Evolutionary conservation across 92 coral and sea anemone genomes (phyloP).

Genomic region (Hydrozoanthus gracilis): DNA sequence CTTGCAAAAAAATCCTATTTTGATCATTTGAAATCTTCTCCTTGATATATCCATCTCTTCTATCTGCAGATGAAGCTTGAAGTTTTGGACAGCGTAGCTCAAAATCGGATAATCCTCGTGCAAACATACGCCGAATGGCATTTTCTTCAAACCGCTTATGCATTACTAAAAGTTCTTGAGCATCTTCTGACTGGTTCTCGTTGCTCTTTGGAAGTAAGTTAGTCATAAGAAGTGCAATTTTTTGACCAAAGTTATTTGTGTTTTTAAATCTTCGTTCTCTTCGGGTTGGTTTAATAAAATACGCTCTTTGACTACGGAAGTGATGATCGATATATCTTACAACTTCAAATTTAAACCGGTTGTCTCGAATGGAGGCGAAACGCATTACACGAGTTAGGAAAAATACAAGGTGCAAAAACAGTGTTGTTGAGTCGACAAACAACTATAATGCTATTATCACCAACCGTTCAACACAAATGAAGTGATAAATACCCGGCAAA

Average conservation of each 20-base stretch:
- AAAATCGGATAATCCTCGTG: constrained; percentile 72
- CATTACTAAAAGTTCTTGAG: constrained; percentile 64
- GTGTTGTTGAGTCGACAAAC: background rate
- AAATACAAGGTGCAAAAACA: background rate
- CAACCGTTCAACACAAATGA: constrained; percentile 13
- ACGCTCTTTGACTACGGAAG: too few species aligned
- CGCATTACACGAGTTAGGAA: background rate
- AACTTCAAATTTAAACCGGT: too few species aligned
- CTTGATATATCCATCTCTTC: background rate
- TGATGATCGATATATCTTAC: too few species aligned
- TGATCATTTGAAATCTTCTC: background rate
- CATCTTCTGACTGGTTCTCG: constrained; percentile 22
- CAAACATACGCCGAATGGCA: constrained; percentile 67
- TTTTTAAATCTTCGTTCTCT: background rate
- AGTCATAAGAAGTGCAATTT: background rate
- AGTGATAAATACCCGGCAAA: background rate
- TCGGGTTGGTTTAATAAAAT: background rate
- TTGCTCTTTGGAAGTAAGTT: background rate
- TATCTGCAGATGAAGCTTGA: background rate
- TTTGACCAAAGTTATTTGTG: background rate
- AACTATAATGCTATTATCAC: constrained; percentile 5
- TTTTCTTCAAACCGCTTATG: constrained; percentile 87
- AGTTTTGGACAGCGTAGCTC: constrained; percentile 2
- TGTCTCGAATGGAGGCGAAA: too few species aligned
- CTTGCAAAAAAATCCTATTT: constrained; percentile 37